A percentile compares a stretch with the other conserved stretches of the same genome.
phyloP scores from a whole-genome alignment of 2,113 vertebrate genomes.

The Nicator chloris region DNA sequence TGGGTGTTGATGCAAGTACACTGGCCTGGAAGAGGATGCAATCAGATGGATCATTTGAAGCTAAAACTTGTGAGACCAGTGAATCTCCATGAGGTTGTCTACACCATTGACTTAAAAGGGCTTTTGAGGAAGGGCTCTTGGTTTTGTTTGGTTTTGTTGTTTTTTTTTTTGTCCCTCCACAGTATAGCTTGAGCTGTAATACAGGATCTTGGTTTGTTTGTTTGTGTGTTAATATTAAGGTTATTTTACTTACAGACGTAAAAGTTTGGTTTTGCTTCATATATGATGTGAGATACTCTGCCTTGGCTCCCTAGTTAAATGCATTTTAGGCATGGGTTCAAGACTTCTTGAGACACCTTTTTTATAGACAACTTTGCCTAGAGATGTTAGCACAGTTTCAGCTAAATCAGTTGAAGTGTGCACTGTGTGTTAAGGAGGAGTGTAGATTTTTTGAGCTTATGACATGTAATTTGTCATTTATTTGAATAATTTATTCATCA shows the following conservation, averaged over 20 bases:
- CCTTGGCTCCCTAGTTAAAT: not conserved
- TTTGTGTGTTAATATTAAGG: not conserved
- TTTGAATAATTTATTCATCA: not conserved
- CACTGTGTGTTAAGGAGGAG: not conserved
- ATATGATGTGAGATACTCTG: not conserved
- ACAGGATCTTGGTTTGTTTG: not conserved
- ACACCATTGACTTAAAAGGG: not conserved
- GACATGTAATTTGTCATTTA: not conserved
- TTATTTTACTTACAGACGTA: not conserved
- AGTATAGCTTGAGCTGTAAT: not conserved
- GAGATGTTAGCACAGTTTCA: not conserved
- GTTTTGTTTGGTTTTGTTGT: not conserved
- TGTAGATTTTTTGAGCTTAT: not conserved
- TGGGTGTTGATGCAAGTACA: not conserved
- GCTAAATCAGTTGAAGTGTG: not conserved
- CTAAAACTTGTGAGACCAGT: fast-evolving
- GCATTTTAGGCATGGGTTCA: not conserved
- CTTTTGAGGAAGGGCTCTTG: not conserved
- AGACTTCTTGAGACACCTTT: not conserved
- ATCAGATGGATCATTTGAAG: not conserved
- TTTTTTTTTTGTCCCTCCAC: fast-evolving
- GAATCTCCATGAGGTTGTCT: not conserved
- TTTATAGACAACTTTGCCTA: not conserved
- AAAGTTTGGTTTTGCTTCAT: not conserved
- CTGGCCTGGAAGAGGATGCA: not conserved